A percentile compares a stretch with the other conserved stretches of the same genome.
Conservation (phyloP, 2,797 vertebrate genomes). For the Danio aesculapii region DNA sequence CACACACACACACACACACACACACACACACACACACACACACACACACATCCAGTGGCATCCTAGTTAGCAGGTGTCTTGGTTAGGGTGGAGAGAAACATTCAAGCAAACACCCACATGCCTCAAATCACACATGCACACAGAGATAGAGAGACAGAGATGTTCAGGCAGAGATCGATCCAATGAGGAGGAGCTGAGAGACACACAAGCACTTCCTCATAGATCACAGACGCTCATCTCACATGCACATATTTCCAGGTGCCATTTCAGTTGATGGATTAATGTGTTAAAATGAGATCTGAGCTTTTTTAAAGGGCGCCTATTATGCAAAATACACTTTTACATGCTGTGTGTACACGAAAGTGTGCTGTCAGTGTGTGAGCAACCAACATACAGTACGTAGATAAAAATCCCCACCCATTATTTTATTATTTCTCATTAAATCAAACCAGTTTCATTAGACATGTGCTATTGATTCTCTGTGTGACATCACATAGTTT, state of each 20-base stretch:
- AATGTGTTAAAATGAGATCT: conserved; percentile 20
- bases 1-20: too few species aligned
- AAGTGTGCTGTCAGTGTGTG: too few species aligned
- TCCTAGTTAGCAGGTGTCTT: conserved; percentile 27
- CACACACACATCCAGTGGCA: conserved; percentile 3
- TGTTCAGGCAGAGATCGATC: conserved; percentile 61
- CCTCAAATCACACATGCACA: background rate
- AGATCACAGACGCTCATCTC: conserved; percentile 43
- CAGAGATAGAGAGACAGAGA: conserved; percentile 39
- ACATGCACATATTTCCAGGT: conserved; percentile 29
- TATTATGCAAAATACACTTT: too few species aligned
- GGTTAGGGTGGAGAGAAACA: conserved; percentile 7
- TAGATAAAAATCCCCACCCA: too few species aligned
- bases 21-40: conserved; percentile 1
- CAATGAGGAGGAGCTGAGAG: conserved; percentile 52
- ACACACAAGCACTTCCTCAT: conserved; percentile 53
- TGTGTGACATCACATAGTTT: background rate
- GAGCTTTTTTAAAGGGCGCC: background rate
- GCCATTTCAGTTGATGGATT: conserved; percentile 36
- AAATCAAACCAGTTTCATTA: too few species aligned
- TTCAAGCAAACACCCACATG: conserved; percentile 19
- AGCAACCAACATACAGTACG: too few species aligned
- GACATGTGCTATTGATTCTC: too few species aligned
- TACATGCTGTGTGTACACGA: too few species aligned
- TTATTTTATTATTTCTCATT: too few species aligned